Base-by-base conservation (phyloP, 2,797 vertebrate species). In the Amphiprion clarkii region DNA sequence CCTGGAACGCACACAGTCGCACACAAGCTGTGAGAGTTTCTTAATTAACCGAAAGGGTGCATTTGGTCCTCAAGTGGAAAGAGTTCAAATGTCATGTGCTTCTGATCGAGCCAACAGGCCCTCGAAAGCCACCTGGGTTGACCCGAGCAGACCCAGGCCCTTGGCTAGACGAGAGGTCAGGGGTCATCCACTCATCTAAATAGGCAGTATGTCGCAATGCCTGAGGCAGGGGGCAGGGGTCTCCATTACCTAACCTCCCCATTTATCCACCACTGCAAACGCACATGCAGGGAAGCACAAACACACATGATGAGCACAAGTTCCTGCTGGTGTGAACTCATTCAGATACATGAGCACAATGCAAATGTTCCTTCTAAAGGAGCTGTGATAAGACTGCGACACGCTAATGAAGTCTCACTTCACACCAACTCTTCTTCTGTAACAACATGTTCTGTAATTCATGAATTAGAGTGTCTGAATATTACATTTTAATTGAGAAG, bases 71-170 rank as follows among this genome's bases (percentile, higher is more conserved):
- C 2, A 76, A 82, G 81, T 81, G 67, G 68, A 90, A 71, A 55
- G 85, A 84, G 87, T 92, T 92, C 86, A 90, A 87, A 88, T 87
- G 86, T 90, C 90, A 90, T 78, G 70, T 77, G 81, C 58, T 85
- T 62, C 67, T 52, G 42, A 89, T 79, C 3, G 21, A 49, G n/a
- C 82, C 74, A 74, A 83, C 74, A 46, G 85, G 75, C 70, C 82
- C 86, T 89, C 85, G 79, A 90, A 90, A 89, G 78, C 79, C 86
- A 92, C 88, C 88, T 92, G 86, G 88, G 75, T 84, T 88, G 91
- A 92, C 88, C 91, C 59, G 19, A 76, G 77, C 52, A 74, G 84
- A 91, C 89, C 84, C 62, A 67, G 61, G 88, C 88, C 89, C 64
- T 77, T 84, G 91, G 92, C 90, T 77, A 90, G 90, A 93, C 91